phyloP scores from a whole-genome alignment of 2,797 vertebrate species.

The Cetoscarus ocellatus region DNA sequence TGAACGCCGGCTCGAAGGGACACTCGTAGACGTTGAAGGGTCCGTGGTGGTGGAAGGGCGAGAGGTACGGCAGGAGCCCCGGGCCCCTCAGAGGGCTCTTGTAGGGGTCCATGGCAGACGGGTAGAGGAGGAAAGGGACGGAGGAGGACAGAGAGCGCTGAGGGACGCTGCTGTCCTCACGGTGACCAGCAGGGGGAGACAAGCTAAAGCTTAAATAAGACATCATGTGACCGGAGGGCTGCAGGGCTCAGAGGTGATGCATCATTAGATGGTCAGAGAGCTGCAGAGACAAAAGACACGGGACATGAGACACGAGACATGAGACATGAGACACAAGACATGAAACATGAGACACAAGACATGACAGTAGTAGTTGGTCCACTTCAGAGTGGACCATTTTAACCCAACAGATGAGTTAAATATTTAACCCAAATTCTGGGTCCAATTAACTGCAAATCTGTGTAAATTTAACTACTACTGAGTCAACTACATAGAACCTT shows the following conservation, averaged over 20 bases:
- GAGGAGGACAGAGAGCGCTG: conserved; percentile 49
- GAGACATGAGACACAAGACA: too few relatives aligned
- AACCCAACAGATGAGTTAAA: too few relatives aligned
- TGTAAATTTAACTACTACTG: too few relatives aligned
- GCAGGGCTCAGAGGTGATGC: not conserved
- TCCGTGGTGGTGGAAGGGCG: conserved; percentile 80
- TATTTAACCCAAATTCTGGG: too few relatives aligned
- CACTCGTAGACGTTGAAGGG: conserved; percentile 85
- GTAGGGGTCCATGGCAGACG: conserved; percentile 73
- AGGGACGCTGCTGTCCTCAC: conserved; percentile 41
- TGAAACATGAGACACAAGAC: too few relatives aligned
- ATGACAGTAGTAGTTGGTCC: too few relatives aligned
- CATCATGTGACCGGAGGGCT: conserved; percentile 63
- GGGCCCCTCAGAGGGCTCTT: conserved; percentile 73
- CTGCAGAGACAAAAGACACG: not conserved
- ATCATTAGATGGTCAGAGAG: conserved; percentile 27
- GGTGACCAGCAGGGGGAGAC: conserved; percentile 70
- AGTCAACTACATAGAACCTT: too few relatives aligned
- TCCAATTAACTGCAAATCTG: too few relatives aligned
- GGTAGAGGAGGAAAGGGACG: conserved; percentile 82
- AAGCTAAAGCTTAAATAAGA: conserved; percentile 65
- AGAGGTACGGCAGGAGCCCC: conserved; percentile 79
- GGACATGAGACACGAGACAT: not conserved
- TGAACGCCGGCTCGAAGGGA: conserved; percentile 88
- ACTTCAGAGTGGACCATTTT: too few relatives aligned